These are phyloP conservation scores for Pedionomus torquatus DNA, from an alignment of 2,113 vertebrate species.

Conservation along the genomic window DNA sequence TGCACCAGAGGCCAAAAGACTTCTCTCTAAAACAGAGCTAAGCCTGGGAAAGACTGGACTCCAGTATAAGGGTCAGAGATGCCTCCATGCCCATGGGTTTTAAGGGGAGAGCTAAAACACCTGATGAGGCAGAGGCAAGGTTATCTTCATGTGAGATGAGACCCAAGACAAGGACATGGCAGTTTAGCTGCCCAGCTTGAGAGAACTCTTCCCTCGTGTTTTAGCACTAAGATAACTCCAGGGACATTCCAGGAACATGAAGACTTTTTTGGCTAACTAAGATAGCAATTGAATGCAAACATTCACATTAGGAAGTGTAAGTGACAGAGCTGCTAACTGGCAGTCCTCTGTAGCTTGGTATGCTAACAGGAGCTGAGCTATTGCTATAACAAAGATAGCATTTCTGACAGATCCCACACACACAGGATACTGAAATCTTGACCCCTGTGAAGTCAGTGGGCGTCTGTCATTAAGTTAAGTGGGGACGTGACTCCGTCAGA, in stretches of 20 bases:
- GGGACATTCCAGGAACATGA: neutral
- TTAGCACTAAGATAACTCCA: neutral
- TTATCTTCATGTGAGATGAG: neutral
- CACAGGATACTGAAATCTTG: neutral
- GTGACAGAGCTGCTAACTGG: conserved; percentile 61
- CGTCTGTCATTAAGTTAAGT: conserved; percentile 47
- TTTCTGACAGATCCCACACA: conserved; percentile 48
- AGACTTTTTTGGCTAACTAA: conserved; percentile 25
- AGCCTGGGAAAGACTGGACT: neutral
- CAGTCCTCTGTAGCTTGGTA: neutral
- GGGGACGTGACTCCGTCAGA: neutral
- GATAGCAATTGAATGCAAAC: conserved; percentile 39
- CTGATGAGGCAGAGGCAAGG: neutral
- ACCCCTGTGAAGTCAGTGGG: conserved; percentile 52
- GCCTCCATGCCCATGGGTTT: neutral
- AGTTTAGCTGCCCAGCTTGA: neutral
- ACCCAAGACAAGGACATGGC: neutral
- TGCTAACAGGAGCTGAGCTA: conserved; percentile 53
- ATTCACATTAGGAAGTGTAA: neutral
- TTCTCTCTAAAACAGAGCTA: neutral
- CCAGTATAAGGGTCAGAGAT: neutral
- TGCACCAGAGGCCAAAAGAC: neutral
- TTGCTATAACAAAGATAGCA: conserved; percentile 47
- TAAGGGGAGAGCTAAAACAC: neutral
- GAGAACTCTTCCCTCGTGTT: neutral